phyloP scores from a whole-genome alignment of 2,797 vertebrate genomes.

The Chloroceryle amazona region DNA sequence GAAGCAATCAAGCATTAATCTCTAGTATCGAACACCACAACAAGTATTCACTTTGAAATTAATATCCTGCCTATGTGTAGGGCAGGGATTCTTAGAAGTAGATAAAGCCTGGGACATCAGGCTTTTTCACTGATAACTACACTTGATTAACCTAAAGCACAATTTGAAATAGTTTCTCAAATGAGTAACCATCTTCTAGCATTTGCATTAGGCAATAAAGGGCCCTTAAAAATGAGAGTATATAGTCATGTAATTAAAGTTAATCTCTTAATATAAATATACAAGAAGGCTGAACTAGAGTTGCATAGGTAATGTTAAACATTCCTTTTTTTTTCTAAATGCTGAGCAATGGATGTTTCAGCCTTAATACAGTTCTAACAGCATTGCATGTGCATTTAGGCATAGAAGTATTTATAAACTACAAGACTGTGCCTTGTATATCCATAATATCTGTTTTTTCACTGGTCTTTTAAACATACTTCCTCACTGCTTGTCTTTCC shows the following conservation, averaged over 20 bases:
- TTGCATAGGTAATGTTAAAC: neutral
- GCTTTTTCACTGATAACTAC: neutral
- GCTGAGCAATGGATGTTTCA: neutral
- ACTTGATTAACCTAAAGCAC: neutral
- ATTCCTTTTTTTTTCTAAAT: neutral
- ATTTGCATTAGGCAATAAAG: neutral
- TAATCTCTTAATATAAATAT: neutral
- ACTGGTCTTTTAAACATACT: rapidly evolving
- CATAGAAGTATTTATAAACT: neutral
- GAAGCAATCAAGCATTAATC: neutral
- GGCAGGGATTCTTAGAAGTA: neutral
- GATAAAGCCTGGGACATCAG: neutral
- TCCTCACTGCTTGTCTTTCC: neutral
- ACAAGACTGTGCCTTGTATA: neutral
- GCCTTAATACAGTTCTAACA: neutral
- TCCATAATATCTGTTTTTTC: neutral
- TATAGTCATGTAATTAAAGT: neutral
- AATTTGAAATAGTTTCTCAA: neutral
- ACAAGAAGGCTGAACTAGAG: neutral
- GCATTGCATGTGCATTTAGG: neutral
- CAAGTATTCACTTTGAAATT: neutral
- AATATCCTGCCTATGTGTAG: neutral
- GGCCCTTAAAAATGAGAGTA: neutral
- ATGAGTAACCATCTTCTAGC: neutral
- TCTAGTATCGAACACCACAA: neutral